phyloP scores from a whole-genome alignment of 2,113 vertebrate genomes.

The Dipodomys ordii region DNA sequence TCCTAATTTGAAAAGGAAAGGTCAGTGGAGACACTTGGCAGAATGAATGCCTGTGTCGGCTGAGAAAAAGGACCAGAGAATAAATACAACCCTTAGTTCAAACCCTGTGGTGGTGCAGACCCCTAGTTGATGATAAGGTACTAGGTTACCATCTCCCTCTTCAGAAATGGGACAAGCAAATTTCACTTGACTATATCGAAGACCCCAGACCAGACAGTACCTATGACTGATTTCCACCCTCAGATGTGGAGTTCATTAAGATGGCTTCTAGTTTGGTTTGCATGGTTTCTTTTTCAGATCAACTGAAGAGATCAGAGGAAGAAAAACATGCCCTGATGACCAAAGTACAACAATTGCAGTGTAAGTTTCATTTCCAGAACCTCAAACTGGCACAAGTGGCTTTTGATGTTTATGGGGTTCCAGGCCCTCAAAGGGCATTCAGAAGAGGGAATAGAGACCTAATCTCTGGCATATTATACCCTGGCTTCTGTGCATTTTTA shows the following conservation, averaged over 20 bases:
- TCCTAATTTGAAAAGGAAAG: slow-evolving; percentile 51
- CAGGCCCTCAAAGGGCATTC: background rate
- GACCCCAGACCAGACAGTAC: background rate
- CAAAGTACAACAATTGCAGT: slow-evolving; percentile 80
- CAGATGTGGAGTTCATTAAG: background rate
- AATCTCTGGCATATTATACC: background rate
- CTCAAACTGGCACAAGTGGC: background rate
- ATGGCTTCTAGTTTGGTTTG: background rate
- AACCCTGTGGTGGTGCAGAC: background rate
- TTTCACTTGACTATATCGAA: background rate
- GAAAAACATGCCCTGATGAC: slow-evolving; percentile 80
- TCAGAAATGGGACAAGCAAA: background rate
- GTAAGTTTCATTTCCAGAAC: slow-evolving; percentile 81
- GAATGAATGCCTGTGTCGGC: background rate
- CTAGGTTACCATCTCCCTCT: background rate
- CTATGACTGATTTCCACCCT: background rate
- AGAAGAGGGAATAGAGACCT: accelerated
- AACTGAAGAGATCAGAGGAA: slow-evolving; percentile 82
- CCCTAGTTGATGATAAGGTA: no score
- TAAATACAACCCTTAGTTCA: background rate
- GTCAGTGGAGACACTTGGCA: background rate
- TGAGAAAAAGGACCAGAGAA: background rate
- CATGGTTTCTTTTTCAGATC: slow-evolving; percentile 80
- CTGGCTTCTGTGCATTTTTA: background rate
- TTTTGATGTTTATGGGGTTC: background rate